These are phyloP conservation scores for Drosophila tani DNA, from an alignment of 1,140 invertebrate genomes.

Conservation along the genomic window DNA sequence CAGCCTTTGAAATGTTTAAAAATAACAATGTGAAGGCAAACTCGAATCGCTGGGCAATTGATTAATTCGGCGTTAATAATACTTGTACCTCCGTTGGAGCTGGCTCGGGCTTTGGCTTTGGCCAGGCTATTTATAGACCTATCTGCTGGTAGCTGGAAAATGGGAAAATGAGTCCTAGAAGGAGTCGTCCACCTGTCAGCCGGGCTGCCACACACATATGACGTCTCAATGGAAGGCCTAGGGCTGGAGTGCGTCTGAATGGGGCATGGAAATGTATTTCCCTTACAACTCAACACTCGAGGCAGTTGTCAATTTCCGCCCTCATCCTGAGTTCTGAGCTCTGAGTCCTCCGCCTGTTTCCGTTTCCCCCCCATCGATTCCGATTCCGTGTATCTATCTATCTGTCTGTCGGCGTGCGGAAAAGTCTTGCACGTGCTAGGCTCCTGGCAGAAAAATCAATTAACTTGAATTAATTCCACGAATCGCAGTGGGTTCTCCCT, in stretches of 20 bases:
- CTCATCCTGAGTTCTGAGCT: slow-evolving; percentile 40
- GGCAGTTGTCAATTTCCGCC: slow-evolving; percentile 60
- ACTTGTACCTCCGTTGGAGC: slow-evolving; percentile 6
- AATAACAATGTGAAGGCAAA: slow-evolving; percentile 59
- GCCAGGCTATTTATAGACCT: slow-evolving; percentile 54
- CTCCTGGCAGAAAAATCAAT: slow-evolving; percentile 70
- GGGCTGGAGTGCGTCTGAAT: slow-evolving; percentile 28
- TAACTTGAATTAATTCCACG: slow-evolving; percentile 77
- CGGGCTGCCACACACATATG: slow-evolving; percentile 52
- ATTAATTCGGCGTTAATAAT: slow-evolving; percentile 80
- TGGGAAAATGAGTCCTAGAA: slow-evolving; percentile 34
- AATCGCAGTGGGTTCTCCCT: slow-evolving; percentile 35
- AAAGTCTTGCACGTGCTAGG: slow-evolving; percentile 57
- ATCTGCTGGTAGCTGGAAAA: slow-evolving; percentile 27
- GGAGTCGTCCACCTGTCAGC: slow-evolving; percentile 56
- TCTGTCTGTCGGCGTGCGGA: slow-evolving; percentile 26
- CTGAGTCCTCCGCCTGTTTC: slow-evolving; percentile 40
- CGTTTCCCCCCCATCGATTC: slow-evolving; percentile 51
- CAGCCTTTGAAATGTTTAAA: slow-evolving; percentile 75
- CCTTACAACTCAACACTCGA: slow-evolving; percentile 69
- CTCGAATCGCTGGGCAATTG: slow-evolving; percentile 77
- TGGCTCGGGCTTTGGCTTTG: slow-evolving; percentile 14
- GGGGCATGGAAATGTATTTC: slow-evolving; percentile 71
- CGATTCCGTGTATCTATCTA: slow-evolving; percentile 19
- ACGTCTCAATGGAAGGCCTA: slow-evolving; percentile 39